Evolutionary conservation across 1,140 invertebrate genomes (phyloP), one percentile per base, ranked within the genome.

Genomic region (Cecropterus lyciades): DNA sequence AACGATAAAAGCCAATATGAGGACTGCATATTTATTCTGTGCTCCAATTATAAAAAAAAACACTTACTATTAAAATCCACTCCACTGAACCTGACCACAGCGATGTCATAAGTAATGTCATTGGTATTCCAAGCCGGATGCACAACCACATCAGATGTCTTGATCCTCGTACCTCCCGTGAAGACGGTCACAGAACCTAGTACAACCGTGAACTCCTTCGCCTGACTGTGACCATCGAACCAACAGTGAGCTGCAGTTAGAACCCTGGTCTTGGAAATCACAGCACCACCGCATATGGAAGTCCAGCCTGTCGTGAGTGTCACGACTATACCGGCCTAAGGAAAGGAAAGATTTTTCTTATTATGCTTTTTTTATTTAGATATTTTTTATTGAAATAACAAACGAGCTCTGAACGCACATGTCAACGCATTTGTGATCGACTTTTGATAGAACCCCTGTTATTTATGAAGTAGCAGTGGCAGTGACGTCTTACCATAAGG

Each of bases 181-280:
- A 87, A 89, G 10, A 91, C 62, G 11, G 75, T 85, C 5, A 81
- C 16, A 5, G 88, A 88, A 0, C 88, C 88, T 0, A 91, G 78
- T 2, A 91, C 87, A 0, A 87, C 24, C 1, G 75, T 82, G 67
- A 91, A 87, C 13, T 67, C 49, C 0, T 37, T 67, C 0, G 84
- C 88, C 49, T 84, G 82, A 27, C 27, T 80, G 33, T 73, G 30
- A 0, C 88, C 88, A 13, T 91, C 86, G 67, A 69, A 86, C 86
- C 86, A 89, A 57, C 94, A 94, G 59, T 95, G 94, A 64, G 93
- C 94, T 13, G 94, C 94, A 2, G 94, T 94, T 16, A 94, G 69
- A 30, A 95, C 84, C 69, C 91, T 91, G 9, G 86, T 86, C 46
- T 87, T 72, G 5, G 92, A 91, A 33, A 94, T 77, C 14, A 95